phyloP scores from a whole-genome alignment of 2,888 invertebrate species.

The Myopa testacea region DNA sequence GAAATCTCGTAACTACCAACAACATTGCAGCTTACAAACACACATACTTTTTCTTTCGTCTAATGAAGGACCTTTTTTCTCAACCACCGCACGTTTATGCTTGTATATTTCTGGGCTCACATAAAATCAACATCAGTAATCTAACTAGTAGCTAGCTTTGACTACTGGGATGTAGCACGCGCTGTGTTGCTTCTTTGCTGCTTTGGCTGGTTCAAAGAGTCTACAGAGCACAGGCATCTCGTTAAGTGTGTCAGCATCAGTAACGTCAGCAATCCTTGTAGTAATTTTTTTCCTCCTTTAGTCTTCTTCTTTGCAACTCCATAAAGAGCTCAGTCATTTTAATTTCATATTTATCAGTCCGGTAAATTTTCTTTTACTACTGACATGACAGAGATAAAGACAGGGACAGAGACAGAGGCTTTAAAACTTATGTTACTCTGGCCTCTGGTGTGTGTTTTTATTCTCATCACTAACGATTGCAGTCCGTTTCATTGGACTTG shows the following conservation, averaged over 20 bases:
- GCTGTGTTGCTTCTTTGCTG: not conserved
- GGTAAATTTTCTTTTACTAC: not conserved
- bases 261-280: slow-evolving; percentile 10
- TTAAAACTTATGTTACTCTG: too few relatives aligned
- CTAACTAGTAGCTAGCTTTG: slow-evolving; percentile 7
- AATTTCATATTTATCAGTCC: not conserved
- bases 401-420: too few relatives aligned
- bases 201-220: not conserved
- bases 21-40: too few relatives aligned
- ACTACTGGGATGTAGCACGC: not conserved
- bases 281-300: not conserved
- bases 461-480: too few relatives aligned
- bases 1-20: too few relatives aligned
- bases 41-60: not conserved
- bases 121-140: slow-evolving; percentile 9
- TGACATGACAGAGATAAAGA: too few relatives aligned
- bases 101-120: slow-evolving; percentile 20
- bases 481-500: too few relatives aligned
- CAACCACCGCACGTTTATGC: slow-evolving; percentile 5
- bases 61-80: not conserved
- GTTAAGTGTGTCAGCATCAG: slow-evolving; percentile 10
- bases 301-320: not conserved
- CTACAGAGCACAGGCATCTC: slow-evolving; percentile 14
- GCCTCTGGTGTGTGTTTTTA: too few relatives aligned
- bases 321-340: not conserved